These are phyloP conservation scores for Brassicogethes aeneus DNA, from an alignment of 2,888 invertebrate genomes.

Conservation along the genomic window DNA sequence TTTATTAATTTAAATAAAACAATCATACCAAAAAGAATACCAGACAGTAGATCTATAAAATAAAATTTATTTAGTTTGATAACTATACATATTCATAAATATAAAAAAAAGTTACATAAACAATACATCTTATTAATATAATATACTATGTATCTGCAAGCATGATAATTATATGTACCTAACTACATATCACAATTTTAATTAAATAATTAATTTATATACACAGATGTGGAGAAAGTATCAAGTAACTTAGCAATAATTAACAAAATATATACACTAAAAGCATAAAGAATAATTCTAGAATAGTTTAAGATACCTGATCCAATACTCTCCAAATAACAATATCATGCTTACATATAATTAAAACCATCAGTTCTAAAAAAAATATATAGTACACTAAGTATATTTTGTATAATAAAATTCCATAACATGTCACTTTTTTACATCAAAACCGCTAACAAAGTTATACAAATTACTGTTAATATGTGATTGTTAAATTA, in stretches of 20 bases:
- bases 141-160: constrained; percentile 30
- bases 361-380: no score
- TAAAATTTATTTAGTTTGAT: constrained; percentile 5
- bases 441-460: no score
- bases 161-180: constrained; percentile 25
- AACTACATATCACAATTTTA: constrained; percentile 17
- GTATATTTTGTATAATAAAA: no score
- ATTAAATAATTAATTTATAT: constrained; percentile 11
- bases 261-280: neutral
- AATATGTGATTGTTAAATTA: no score
- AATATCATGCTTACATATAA: constrained; percentile 28
- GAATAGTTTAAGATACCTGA: neutral
- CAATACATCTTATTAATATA: constrained; percentile 8
- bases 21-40: neutral
- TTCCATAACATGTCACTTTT: no score
- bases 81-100: constrained; percentile 8
- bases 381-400: neutral
- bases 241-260: neutral
- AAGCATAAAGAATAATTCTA: no score
- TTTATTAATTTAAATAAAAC: neutral
- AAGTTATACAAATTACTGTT: no score
- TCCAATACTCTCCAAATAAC: neutral
- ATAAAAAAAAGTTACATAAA: constrained; percentile 7
- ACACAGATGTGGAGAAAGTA: constrained; percentile 9
- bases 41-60: neutral